Base-by-base conservation (phyloP, 2,797 vertebrate genomes). In the Semotilus atromaculatus region DNA sequence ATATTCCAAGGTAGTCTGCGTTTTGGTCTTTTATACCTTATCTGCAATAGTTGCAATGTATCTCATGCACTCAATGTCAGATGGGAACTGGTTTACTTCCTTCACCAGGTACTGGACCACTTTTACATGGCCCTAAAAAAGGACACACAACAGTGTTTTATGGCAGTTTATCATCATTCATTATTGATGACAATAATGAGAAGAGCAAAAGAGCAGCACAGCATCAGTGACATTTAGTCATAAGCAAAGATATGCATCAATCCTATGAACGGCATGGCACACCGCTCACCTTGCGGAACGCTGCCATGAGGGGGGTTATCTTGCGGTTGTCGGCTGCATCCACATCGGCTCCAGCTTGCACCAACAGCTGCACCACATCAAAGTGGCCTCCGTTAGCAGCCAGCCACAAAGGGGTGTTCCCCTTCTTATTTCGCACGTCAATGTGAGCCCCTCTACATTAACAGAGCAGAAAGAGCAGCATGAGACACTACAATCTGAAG, bases 21-120 rank as follows among this genome's bases (percentile, higher is more conserved):
- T 62, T 73, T 40, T 73, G 7, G 29, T 58, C 23, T 36, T 88
- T 36, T 40, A 11, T 88, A 99, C 98, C 97, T 99, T 99, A 93
- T 99, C 98, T 16, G 98, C 97, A 86, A 99, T 99, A 11, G 98
- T 99, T 3, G 98, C 98, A 84, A 99, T 99, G 88, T 99, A 99
- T 95, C 98, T 96, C 98, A 99, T 99, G 94, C 98, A 99, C 91
- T 99, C 98, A 36, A 99, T 99, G 91, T 99, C 98, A 77, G 98
- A 99, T 75, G 98, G 98, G 90, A 99, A 99, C 87, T 99, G 98
- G 92, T 99, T 99, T 79, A 99, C 98, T 91, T 99, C 97, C 90
- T 99, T 99, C 87, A 99, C 98, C 92, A 99, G 95, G 94, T 98
- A 99, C 87, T 99, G 98, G 90, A 99, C 98, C 86, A 99, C 98